These are phyloP conservation scores for Linurgus olivaceus DNA, from an alignment of 2,797 vertebrate genomes.

Conservation along the genomic window DNA sequence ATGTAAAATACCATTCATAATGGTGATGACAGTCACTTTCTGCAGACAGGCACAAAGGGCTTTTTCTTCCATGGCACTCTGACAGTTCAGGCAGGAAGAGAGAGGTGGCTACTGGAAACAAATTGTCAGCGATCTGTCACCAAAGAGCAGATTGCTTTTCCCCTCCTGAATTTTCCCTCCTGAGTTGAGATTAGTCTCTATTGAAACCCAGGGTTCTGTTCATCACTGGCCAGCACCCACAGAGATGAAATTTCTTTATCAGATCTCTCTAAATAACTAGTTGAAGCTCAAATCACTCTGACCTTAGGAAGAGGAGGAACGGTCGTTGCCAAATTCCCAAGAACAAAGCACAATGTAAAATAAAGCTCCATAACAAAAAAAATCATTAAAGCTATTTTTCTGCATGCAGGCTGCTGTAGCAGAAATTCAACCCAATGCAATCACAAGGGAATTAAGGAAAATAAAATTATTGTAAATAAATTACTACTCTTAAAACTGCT, in stretches of 20 bases:
- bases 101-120: conserved; percentile 54
- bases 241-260: conserved; percentile 59
- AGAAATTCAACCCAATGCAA: conserved; percentile 39
- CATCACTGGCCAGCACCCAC: conserved; percentile 6
- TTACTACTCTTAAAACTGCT: conserved; percentile 1
- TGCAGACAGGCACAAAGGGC: conserved; percentile 46
- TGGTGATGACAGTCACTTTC: conserved; percentile 49
- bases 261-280: conserved; percentile 34
- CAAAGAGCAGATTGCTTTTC: conserved; percentile 20
- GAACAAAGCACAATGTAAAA: conserved; percentile 5
- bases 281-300: conserved; percentile 39
- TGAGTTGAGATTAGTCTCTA: conserved; percentile 36
- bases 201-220: conserved; percentile 28
- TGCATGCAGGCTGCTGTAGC: background rate
- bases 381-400: conserved; percentile 59
- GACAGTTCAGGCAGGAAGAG: conserved; percentile 60
- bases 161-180: conserved; percentile 27
- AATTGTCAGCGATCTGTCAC: conserved; percentile 60
- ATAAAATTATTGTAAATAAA: conserved; percentile 49
- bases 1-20: conserved; percentile 65
- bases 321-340: background rate
- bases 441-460: conserved; percentile 38
- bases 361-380: conserved; percentile 37
- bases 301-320: background rate
- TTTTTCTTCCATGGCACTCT: conserved; percentile 51